phyloP scores from a whole-genome alignment of 2,888 invertebrate genomes.

The Hydropsyche betteni region DNA sequence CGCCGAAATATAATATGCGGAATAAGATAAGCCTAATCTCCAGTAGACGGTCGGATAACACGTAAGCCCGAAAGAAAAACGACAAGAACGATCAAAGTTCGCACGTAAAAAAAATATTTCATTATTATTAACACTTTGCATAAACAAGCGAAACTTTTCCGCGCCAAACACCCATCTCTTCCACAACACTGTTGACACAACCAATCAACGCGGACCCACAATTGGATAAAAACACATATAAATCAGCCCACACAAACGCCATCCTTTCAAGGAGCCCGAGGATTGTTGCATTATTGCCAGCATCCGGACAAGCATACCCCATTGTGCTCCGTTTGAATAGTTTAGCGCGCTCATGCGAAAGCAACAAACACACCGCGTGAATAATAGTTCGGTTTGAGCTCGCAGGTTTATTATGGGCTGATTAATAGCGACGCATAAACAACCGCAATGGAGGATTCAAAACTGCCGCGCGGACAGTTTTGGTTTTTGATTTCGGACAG shows the following conservation, averaged over 20 bases:
- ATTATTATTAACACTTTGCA: not conserved
- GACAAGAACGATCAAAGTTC: slow-evolving; percentile 16
- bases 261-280: slow-evolving; percentile 24
- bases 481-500: slow-evolving; percentile 5
- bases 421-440: slow-evolving; percentile 39
- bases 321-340: slow-evolving; percentile 38
- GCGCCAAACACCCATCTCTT: not conserved
- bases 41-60: not conserved
- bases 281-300: slow-evolving; percentile 33
- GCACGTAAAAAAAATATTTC: not conserved
- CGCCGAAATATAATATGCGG: too few species aligned
- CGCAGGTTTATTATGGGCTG: slow-evolving; percentile 32
- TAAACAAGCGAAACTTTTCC: not conserved
- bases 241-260: too few species aligned
- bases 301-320: slow-evolving; percentile 10
- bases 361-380: slow-evolving; percentile 21
- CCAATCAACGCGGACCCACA: too few species aligned
- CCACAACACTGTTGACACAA: too few species aligned
- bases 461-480: slow-evolving; percentile 4
- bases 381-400: slow-evolving; percentile 36
- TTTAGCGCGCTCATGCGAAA: slow-evolving; percentile 37
- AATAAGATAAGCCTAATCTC: not conserved
- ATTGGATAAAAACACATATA: too few species aligned
- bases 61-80: not conserved
- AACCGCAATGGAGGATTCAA: slow-evolving; percentile 30